phyloP scores from a whole-genome alignment of 2,113 vertebrate genomes.

The Planiliza haematocheilus region DNA sequence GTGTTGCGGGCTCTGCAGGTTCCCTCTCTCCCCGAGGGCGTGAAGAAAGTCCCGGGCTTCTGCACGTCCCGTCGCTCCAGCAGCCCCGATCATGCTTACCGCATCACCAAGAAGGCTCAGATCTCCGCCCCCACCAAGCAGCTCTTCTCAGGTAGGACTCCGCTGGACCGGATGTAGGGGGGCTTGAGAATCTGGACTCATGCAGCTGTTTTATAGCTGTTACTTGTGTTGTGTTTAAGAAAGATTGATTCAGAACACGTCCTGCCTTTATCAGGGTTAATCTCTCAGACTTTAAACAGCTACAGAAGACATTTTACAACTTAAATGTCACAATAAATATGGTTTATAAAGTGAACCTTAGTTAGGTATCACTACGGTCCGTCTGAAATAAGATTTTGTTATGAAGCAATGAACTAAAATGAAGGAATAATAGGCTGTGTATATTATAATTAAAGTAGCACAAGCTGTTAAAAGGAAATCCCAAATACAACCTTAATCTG shows the following conservation, averaged over 20 bases:
- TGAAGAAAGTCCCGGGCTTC: conserved; percentile 86
- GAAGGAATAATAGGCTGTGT: too few relatives aligned
- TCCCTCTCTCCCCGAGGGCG: conserved; percentile 88
- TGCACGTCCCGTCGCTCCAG: conserved; percentile 83
- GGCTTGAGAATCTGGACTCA: too few relatives aligned
- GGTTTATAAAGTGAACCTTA: too few relatives aligned
- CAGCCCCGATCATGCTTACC: conserved; percentile 87
- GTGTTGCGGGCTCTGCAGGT: conserved; percentile 88
- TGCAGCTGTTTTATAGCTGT: too few relatives aligned
- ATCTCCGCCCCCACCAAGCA: conserved; percentile 93
- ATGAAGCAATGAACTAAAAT: too few relatives aligned
- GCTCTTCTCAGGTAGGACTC: conserved; percentile 85
- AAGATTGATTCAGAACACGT: too few relatives aligned
- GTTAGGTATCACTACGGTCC: too few relatives aligned
- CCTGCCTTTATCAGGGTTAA: background rate
- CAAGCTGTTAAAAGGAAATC: background rate
- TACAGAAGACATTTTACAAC: background rate
- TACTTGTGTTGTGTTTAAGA: too few relatives aligned
- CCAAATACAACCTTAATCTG: too few relatives aligned
- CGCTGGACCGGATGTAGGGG: fast-evolving
- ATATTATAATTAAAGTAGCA: background rate
- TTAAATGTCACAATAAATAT: too few relatives aligned
- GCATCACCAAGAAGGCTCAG: conserved; percentile 89
- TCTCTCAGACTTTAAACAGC: background rate
- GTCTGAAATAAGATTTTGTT: too few relatives aligned